Conservation (phyloP, 2,888 invertebrate species). For the Pomacea canaliculata region DNA sequence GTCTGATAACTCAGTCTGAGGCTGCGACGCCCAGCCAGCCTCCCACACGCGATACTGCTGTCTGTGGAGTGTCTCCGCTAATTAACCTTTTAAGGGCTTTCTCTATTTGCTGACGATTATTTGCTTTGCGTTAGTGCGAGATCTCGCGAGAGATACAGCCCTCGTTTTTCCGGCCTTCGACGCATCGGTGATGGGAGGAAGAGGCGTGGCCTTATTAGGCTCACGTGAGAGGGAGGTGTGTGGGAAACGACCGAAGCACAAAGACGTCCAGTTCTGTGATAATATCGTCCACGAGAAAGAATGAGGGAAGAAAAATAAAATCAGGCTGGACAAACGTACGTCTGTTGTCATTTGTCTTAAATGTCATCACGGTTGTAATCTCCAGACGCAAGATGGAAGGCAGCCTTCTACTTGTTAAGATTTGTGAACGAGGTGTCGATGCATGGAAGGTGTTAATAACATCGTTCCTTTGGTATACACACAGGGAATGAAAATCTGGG, state of each 20-base stretch:
- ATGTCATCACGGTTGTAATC: no score
- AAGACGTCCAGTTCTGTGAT: not conserved
- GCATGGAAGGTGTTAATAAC: no score
- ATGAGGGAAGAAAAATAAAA: not conserved
- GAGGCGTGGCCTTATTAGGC: not conserved
- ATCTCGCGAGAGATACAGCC: not conserved
- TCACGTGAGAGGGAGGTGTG: conserved; percentile 9
- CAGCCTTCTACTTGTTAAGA: no score
- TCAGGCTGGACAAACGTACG: no score
- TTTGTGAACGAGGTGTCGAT: no score
- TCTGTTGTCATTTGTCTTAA: no score
- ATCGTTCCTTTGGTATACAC: no score
- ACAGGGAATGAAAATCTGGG: no score
- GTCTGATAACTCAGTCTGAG: conserved; percentile 12
- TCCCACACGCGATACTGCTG: conserved; percentile 12
- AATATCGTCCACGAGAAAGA: not conserved
- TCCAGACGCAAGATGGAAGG: no score
- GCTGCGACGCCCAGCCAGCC: conserved; percentile 1
- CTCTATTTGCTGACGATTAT: conserved; percentile 17
- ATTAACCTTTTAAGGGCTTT: conserved; percentile 20
- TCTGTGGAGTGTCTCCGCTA: conserved; percentile 8
- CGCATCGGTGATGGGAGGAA: not conserved
- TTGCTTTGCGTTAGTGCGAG: conserved; percentile 6
- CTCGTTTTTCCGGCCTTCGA: not conserved
- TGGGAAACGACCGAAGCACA: conserved; percentile 4